These are phyloP conservation scores for Anoplopoma fimbria DNA, from an alignment of 2,113 vertebrate species.

Conservation along the genomic window DNA sequence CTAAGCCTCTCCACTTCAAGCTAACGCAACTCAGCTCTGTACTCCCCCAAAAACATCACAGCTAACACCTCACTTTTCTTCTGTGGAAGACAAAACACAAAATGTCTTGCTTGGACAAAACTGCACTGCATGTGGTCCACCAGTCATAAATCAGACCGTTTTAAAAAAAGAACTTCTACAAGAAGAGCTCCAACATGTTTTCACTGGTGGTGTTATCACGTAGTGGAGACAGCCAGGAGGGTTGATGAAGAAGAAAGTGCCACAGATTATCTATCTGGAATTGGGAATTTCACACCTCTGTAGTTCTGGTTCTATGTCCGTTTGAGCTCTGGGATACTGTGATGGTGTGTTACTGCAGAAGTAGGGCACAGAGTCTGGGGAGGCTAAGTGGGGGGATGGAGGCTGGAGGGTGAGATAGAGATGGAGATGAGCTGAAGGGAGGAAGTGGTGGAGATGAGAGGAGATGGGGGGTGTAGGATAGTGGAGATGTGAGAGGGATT, in stretches of 20 bases:
- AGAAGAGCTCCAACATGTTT: constrained; percentile 1
- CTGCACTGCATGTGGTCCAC: neutral
- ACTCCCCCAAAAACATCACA: neutral
- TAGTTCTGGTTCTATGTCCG: constrained; percentile 25
- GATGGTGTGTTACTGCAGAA: constrained; percentile 47
- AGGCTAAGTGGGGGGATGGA: constrained; percentile 2
- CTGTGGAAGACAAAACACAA: neutral
- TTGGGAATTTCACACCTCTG: constrained; percentile 71
- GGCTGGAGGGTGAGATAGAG: constrained; percentile 6
- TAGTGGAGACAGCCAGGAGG: neutral
- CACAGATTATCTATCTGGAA: constrained; percentile 55
- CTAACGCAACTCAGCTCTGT: neutral
- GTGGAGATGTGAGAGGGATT: constrained; percentile 21
- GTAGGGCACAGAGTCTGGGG: constrained; percentile 67
- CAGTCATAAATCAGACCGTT: neutral
- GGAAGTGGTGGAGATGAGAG: neutral
- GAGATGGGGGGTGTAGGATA: neutral
- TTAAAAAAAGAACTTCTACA: neutral
- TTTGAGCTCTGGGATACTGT: constrained; percentile 19
- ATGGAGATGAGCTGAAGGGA: constrained; percentile 45
- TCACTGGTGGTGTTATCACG: neutral
- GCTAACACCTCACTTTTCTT: neutral
- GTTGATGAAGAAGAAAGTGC: constrained; percentile 9
- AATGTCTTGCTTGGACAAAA: neutral
- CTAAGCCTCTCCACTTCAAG: constrained; percentile 5